A percentile compares a stretch with the other conserved stretches of the same genome.
Evolutionary conservation across 2,797 vertebrate species (phyloP).

Genomic region (Allobates femoralis): DNA sequence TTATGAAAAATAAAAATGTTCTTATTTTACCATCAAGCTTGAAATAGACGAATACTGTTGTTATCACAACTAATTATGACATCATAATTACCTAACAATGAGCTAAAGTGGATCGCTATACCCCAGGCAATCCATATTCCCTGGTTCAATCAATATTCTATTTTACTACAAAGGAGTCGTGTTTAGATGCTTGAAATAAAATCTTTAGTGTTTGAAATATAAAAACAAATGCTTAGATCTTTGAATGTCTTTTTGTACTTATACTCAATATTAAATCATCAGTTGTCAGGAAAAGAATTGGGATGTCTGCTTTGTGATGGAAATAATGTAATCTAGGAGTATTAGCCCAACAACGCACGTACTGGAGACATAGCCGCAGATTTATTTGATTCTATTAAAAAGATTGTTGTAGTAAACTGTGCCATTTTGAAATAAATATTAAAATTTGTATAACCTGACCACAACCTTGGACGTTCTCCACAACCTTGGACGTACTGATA

Average conservation of each 20-base stretch:
- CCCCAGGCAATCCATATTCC: not conserved
- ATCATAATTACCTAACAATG: conserved; percentile 4
- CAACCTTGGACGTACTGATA: no score
- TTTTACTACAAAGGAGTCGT: not conserved
- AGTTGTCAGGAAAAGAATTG: not conserved
- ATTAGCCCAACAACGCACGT: not conserved
- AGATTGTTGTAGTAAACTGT: no score
- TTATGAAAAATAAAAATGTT: conserved; percentile 6
- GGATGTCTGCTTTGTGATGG: not conserved
- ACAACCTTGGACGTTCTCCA: no score
- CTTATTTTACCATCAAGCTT: conserved; percentile 5
- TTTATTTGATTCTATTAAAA: no score
- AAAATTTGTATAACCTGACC: no score
- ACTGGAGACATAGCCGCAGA: not conserved
- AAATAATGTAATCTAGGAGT: not conserved
- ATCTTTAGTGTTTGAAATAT: not conserved
- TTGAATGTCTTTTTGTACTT: not conserved
- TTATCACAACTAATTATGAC: conserved; percentile 21
- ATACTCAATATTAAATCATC: not conserved
- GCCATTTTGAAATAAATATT: no score
- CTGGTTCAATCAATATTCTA: not conserved
- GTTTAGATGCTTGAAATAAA: not conserved
- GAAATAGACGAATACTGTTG: conserved; percentile 5
- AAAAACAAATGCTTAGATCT: not conserved
- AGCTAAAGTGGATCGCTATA: not conserved